A percentile compares a stretch with the other conserved stretches of the same genome.
Evolutionary conservation across 2,113 vertebrate genomes (phyloP).

Genomic region (Eublepharis macularius): DNA sequence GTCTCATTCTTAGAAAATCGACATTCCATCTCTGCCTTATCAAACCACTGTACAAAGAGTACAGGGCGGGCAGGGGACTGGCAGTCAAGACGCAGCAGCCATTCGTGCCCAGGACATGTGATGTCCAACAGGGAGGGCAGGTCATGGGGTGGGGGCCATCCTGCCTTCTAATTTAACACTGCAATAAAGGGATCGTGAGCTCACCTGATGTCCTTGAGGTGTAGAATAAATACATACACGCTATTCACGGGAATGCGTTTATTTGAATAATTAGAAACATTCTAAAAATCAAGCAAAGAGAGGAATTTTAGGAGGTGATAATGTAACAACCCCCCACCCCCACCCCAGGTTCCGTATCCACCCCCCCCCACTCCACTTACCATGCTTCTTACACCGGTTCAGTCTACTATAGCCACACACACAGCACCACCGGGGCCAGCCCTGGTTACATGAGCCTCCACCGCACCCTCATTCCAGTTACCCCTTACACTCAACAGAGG

Average conservation of each 20-base stretch:
- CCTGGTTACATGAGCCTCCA: neutral
- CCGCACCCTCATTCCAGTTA: no score
- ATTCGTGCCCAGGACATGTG: no score
- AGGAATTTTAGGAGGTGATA: neutral
- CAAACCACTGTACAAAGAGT: no score
- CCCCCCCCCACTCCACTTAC: no score
- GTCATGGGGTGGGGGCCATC: neutral
- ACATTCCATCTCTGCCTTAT: no score
- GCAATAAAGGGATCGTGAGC: neutral
- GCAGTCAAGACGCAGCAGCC: no score
- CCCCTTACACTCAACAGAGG: neutral
- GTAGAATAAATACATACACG: neutral
- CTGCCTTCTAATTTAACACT: no score
- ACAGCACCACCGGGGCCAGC: neutral
- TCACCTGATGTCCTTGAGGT: neutral
- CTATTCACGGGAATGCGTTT: neutral
- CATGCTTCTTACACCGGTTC: neutral
- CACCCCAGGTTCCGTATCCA: neutral
- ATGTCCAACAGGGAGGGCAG: neutral
- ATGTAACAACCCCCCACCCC: neutral
- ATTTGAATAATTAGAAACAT: constrained; percentile 24
- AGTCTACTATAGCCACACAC: neutral
- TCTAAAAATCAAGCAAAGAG: constrained; percentile 15
- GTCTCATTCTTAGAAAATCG: no score
- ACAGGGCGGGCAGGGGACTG: no score